Base-by-base conservation (phyloP, 2,888 invertebrate species). In the Isoperla grammatica region DNA sequence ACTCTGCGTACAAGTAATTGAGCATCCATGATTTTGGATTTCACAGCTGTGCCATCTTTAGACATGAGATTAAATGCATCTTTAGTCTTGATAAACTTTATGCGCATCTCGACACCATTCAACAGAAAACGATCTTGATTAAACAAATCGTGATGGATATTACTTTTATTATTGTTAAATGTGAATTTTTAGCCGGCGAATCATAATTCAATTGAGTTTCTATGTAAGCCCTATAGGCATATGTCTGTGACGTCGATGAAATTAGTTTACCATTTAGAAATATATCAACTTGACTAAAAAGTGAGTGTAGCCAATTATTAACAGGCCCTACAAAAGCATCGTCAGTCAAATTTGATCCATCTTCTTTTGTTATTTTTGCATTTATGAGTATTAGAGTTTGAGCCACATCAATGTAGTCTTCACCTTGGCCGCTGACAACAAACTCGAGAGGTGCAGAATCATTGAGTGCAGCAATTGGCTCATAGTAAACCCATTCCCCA, bases 191-290 rank as follows among this genome's bases (percentile, higher is more conserved):
- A 4, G 48, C 48, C 4, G 15, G 15, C 4, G n/a, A 3, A 48
- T 48, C 20, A 15, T 23, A 12, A 48, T 12, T 20, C 15, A 48
- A 48, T 3, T 66, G 42, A n/a, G 63, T 65, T 60, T 67, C 67
- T 15, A 69, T 66, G 50, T 68, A 69, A 0, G 68, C 64, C 17
- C 68, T 53, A 58, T 68, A 69, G n/a, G 40, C 40, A 40, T 40
- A 40, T 15, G 15, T 40, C 15, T 40, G 40, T 15, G 40, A 13
- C 4, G 0, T 66, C 60, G 67, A 64, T 0, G 66, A 67, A 8
- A 69, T 62, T 4, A 67, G 39, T 61, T 68, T 68, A 53, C 68
- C 65, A 58, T 70, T 69, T 13, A 69, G 61, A 55, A 63, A 66
- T 29, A 23, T 9, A 48, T 48, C 20, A 3, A 23, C 19, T 20